Evolutionary conservation across 2,797 vertebrate genomes (phyloP), one percentile per base, ranked within the genome.

Genomic region (Mico argentatus): DNA sequence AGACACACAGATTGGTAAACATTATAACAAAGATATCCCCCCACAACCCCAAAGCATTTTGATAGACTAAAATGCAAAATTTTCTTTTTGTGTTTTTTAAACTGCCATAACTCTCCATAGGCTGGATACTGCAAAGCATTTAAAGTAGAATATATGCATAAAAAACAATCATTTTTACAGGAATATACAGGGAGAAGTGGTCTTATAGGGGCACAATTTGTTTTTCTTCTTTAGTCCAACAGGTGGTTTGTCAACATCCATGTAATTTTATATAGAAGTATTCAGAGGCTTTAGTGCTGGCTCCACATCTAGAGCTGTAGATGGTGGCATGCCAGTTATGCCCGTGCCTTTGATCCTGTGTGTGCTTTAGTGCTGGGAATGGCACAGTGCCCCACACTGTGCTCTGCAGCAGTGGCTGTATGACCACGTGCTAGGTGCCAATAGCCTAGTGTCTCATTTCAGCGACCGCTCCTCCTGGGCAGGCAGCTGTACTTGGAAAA

Each of bases 191-290:
- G 95, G 90, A 95, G 97, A 98, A 96, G 95, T 98, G 95, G 96
- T 96, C 96, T 98, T 95, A 90, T 96, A 98, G 98, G 98, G 97
- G 92, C 98, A 98, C 86, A 95, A 12, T 96, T 97, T 97, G 96
- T 97, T 98, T 98, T 91, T 81, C 87, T 90, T 81, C 97, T 98
- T 96, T 97, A 97, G 89, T 94, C 94, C 94, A 96, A 98, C 98
- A 99, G 98, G 98, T 99, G 99, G 98, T 98, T 98, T 98, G 98
- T 98, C 98, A 98, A 98, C 97, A 98, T 98, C 94, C 94, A 94
- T 98, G 99, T 99, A 98, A 99, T 98, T 98, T 98, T 98, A 98
- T 99, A 99, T 98, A 97, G 98, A 98, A 96, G 95, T 97, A 98
- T 98, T 98, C 98, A 97, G 97, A 97, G 98, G 98, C 98, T 98